A percentile compares a stretch with the other conserved stretches of the same genome.
These are phyloP conservation scores for Rhinolophus sinicus DNA, from an alignment of 2,113 vertebrate species.

Conservation along the genomic window DNA sequence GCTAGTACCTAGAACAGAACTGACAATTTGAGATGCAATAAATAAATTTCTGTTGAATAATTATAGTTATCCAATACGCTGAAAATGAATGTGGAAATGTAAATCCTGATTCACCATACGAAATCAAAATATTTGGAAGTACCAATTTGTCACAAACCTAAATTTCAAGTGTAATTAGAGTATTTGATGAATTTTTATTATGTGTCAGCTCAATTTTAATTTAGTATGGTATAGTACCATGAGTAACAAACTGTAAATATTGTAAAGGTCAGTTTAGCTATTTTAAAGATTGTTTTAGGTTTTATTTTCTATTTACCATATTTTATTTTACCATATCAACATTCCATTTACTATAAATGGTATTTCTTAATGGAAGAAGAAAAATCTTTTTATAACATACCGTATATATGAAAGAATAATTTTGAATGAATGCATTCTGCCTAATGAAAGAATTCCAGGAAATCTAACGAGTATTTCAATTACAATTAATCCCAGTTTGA, in stretches of 20 bases:
- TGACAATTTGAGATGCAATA: neutral
- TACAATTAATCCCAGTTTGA: neutral
- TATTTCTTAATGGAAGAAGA: neutral
- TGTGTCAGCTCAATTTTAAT: neutral
- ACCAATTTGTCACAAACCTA: slow-evolving; percentile 8
- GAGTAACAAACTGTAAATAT: neutral
- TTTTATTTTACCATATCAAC: neutral
- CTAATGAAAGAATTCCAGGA: slow-evolving; percentile 24
- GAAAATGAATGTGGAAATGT: neutral
- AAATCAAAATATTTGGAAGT: neutral
- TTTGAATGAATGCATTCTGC: neutral
- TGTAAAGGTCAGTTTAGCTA: neutral
- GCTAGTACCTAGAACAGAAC: neutral
- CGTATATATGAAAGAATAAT: neutral
- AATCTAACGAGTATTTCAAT: neutral
- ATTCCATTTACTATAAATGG: neutral
- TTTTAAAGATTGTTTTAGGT: neutral
- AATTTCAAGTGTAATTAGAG: neutral
- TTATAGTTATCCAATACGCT: neutral
- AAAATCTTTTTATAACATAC: neutral
- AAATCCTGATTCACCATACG: neutral
- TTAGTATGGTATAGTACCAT: neutral
- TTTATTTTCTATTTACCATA: neutral
- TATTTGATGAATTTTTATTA: neutral
- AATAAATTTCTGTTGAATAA: neutral